Evolutionary conservation across 2,888 invertebrate genomes (phyloP).

Genomic region (Hedya salicella): DNA sequence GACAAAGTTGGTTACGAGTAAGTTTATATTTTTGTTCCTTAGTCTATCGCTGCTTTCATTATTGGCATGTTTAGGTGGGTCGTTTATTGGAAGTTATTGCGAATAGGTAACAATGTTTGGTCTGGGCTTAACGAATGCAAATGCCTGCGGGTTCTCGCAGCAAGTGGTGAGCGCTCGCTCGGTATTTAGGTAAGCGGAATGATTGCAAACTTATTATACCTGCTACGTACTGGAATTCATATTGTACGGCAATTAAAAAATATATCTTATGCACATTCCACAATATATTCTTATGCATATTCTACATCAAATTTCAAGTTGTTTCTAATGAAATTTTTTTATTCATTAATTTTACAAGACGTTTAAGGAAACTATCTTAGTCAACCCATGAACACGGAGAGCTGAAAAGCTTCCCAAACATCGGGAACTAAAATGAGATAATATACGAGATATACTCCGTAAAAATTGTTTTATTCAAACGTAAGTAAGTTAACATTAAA

Average conservation of each 20-base stretch:
- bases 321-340: too few species aligned
- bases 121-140: conserved; percentile 60
- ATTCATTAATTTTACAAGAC: too few species aligned
- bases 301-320: too few species aligned
- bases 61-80: conserved; percentile 32
- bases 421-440: too few species aligned
- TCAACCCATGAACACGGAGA: too few species aligned
- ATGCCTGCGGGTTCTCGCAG: conserved; percentile 50
- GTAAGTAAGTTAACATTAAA: too few species aligned
- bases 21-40: conserved; percentile 45
- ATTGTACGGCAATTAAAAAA: neutral
- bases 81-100: conserved; percentile 51
- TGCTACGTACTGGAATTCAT: conserved; percentile 3
- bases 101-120: conserved; percentile 52
- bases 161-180: conserved; percentile 45
- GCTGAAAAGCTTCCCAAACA: too few species aligned
- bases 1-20: conserved; percentile 55
- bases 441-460: too few species aligned
- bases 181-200: conserved; percentile 32
- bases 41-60: conserved; percentile 33
- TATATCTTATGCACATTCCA: neutral
- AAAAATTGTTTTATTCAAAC: too few species aligned
- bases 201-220: conserved; percentile 25
- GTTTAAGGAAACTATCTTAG: too few species aligned
- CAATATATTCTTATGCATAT: neutral